Percentiles rank a stretch among this genome's conserved stretches.
phyloP scores from a whole-genome alignment of 2,113 vertebrate genomes.

The Echinops telfairi region DNA sequence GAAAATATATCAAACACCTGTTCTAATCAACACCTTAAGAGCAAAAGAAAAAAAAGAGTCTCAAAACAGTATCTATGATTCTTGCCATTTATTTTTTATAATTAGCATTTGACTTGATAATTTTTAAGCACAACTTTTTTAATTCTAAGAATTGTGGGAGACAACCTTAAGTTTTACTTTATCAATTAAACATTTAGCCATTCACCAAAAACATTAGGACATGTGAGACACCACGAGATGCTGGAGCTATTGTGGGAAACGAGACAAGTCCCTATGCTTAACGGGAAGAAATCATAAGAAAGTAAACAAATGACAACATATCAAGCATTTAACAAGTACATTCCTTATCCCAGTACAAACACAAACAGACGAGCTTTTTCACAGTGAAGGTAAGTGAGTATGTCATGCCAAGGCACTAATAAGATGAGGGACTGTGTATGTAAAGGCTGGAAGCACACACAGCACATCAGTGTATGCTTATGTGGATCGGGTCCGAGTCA shows the following conservation, averaged over 20 bases:
- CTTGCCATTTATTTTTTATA: conserved; percentile 19
- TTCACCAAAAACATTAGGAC: not conserved
- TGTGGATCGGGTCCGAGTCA: too few relatives aligned
- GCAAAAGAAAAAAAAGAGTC: not conserved
- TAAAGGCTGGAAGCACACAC: not conserved
- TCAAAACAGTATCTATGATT: conserved; percentile 40
- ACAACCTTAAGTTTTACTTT: not conserved
- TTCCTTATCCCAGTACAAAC: not conserved
- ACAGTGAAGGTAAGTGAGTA: not conserved
- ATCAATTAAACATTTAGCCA: conserved; percentile 13
- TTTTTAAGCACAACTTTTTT: conserved; percentile 21
- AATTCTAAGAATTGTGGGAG: not conserved
- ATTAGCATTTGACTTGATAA: not conserved
- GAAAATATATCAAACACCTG: conserved; percentile 16
- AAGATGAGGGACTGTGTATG: not conserved
- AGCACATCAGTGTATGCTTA: not conserved
- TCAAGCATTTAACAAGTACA: not conserved
- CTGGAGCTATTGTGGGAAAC: not conserved
- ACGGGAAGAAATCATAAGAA: not conserved
- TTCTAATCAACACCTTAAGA: conserved; percentile 4
- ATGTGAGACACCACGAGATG: not conserved
- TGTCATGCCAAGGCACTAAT: not conserved
- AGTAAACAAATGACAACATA: not conserved
- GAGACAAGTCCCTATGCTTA: not conserved
- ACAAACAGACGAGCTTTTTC: not conserved